Conservation (phyloP, 1,140 invertebrate genomes). For the Sycobia sp. region DNA sequence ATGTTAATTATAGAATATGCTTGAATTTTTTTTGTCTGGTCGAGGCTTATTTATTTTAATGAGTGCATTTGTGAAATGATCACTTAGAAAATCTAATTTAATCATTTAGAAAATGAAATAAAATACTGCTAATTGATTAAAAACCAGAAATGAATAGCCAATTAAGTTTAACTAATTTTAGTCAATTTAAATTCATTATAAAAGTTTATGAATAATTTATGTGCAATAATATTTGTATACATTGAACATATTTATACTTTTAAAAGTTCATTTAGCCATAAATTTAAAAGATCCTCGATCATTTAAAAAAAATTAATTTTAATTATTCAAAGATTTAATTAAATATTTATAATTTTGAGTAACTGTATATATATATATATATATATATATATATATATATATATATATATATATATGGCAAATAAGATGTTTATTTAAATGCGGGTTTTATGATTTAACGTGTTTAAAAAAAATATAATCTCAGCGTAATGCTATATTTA, state of each 20-base stretch:
- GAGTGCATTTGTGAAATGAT: too few relatives aligned
- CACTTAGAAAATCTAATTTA: too few relatives aligned
- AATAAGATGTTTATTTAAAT: conserved; percentile 53
- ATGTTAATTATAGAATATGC: neutral
- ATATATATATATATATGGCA: too few relatives aligned
- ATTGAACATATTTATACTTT: neutral
- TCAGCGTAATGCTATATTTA: conserved; percentile 26
- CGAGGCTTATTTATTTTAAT: conserved; percentile 8
- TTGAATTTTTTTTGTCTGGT: conserved; percentile 18
- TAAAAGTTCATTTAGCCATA: neutral
- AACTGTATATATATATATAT: too few relatives aligned
- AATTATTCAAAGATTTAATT: conserved; percentile 28
- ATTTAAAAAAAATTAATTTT: conserved; percentile 1
- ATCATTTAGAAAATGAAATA: too few relatives aligned
- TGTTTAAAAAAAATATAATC: conserved; percentile 23
- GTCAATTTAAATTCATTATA: too few relatives aligned
- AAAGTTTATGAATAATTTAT: conserved; percentile 20
- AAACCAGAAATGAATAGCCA: too few relatives aligned
- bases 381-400: too few relatives aligned
- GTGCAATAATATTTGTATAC: conserved; percentile 32
- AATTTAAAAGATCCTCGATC: conserved; percentile 16
- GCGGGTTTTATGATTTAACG: conserved; percentile 50
- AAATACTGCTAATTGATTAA: too few relatives aligned
- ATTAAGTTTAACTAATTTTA: too few relatives aligned
- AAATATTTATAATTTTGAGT: conserved; percentile 34